Conservation (phyloP, 37 sponge, comb jelly and placozoan genomes). For the Spongia lamella region DNA sequence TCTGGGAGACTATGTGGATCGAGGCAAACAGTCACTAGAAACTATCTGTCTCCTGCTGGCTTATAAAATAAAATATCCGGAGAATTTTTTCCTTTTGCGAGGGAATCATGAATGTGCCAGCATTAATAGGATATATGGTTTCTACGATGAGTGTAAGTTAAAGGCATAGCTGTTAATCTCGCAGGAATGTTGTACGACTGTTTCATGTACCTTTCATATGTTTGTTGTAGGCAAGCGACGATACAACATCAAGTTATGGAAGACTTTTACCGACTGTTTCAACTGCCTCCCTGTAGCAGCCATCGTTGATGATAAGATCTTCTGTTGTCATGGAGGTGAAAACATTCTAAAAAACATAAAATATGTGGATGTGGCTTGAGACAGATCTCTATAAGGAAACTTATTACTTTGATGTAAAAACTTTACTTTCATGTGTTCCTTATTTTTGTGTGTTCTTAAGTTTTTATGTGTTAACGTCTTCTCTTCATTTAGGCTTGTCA, state of each 20-base stretch:
- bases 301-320: constrained; percentile 97
- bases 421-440: neutral
- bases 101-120: constrained; percentile 99
- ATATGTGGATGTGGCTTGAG: too few relatives aligned
- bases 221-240: constrained; percentile 80
- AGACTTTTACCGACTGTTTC: constrained; percentile 99
- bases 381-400: too few relatives aligned
- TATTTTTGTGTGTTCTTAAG: neutral
- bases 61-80: constrained; percentile 99
- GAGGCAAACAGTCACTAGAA: constrained; percentile 98
- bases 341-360: neutral
- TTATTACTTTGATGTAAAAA: too few relatives aligned
- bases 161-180: constrained; percentile 1
- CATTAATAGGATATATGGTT: constrained; percentile 98
- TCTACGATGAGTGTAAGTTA: constrained; percentile 97
- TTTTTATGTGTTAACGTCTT: neutral
- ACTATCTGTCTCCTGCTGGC: constrained; percentile 96
- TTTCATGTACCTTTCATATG: neutral
- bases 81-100: constrained; percentile 97
- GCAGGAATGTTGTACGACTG: neutral
- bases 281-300: constrained; percentile 98
- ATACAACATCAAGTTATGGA: constrained; percentile 96
- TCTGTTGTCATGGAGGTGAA: constrained; percentile 98
- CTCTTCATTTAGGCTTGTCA: constrained; percentile 69
- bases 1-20: constrained; percentile 98